Evolutionary conservation across 2,888 invertebrate genomes (phyloP).

Genomic region (Argyresthia albistria): DNA sequence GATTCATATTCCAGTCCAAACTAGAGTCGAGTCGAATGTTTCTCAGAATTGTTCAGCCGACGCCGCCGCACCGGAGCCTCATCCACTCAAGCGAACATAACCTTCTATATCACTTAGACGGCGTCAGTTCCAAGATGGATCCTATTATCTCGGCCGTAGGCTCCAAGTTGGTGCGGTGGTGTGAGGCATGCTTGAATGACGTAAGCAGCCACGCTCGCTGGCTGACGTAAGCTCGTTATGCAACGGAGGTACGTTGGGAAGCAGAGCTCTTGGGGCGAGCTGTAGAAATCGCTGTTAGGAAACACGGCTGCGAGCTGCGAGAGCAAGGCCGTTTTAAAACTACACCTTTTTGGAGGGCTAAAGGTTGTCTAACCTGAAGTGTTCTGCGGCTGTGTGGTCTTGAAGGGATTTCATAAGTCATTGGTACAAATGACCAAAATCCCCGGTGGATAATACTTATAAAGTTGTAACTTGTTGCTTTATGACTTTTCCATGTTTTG

Average conservation of each 20-base stretch:
- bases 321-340: conserved; percentile 49
- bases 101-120: conserved; percentile 57
- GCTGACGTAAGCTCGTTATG: conserved; percentile 73
- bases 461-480: too few species aligned
- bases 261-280: conserved; percentile 60
- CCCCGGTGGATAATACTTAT: too few species aligned
- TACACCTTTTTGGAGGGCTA: not conserved
- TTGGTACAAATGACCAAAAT: too few species aligned
- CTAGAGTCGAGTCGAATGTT: conserved; percentile 58
- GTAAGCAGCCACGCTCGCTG: conserved; percentile 64
- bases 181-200: conserved; percentile 55
- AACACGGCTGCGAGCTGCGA: conserved; percentile 43
- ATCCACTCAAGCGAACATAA: conserved; percentile 70
- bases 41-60: conserved; percentile 68
- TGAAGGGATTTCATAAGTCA: too few species aligned
- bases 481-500: too few species aligned
- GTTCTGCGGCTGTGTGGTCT: too few species aligned
- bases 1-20: conserved; percentile 65
- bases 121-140: conserved; percentile 29
- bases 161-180: conserved; percentile 41
- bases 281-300: conserved; percentile 67
- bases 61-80: conserved; percentile 66
- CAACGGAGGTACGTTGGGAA: conserved; percentile 65
- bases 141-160: conserved; percentile 34
- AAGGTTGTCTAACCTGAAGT: too few species aligned